Base-by-base conservation (phyloP, 2,888 invertebrate species). In the Apoda limacodes region DNA sequence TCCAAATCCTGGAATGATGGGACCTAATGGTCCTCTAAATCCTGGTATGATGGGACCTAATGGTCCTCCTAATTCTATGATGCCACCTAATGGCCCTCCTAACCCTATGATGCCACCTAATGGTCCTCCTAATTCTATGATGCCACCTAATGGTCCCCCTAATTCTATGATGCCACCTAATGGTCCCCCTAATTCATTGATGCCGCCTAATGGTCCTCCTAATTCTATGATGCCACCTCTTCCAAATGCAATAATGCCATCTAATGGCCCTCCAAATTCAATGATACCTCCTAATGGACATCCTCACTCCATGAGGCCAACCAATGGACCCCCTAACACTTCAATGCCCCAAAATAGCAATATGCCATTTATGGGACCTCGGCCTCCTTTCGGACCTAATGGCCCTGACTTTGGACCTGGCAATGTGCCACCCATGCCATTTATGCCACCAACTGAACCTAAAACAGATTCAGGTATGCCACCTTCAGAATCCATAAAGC, bases 401-500 rank as follows among this genome's bases (percentile, higher is more conserved):
- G 32, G 39, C 6, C 46, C 45, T 9, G 35, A 10, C 5, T 34
- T 34, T 15, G 59, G 58, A n/a, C 61, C 60, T 30, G 60, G 62
- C 1, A 53, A 53, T 30, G 56, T 64, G 55, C 62, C 60, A n/a
- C 66, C 64, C 34, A 61, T 70, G 50, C 60, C 62, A 2, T 57
- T 59, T 13, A 48, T 52, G 24, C 41, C 61, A 14, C 64, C 66
- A 14, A 45, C 52, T 6, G 63, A 62, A 29, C 39, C 53, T 2
- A 37, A 58, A 38, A 60, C 64, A 13, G 27, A 43, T 34, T 35
- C 33, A 4, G 50, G 46, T 13, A 52, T 65, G 32, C 63, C 59
- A 11, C 59, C 60, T 5, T 59, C 65, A 13, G 55, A 86, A 42
- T 82, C 84, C 1, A 66, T 86, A 55, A 86, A 85, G 48, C 70